Percentiles rank a stretch among this genome's conserved stretches.
Evolutionary conservation across 2,797 vertebrate species (phyloP).

Genomic region (Jordanella pulchra): DNA sequence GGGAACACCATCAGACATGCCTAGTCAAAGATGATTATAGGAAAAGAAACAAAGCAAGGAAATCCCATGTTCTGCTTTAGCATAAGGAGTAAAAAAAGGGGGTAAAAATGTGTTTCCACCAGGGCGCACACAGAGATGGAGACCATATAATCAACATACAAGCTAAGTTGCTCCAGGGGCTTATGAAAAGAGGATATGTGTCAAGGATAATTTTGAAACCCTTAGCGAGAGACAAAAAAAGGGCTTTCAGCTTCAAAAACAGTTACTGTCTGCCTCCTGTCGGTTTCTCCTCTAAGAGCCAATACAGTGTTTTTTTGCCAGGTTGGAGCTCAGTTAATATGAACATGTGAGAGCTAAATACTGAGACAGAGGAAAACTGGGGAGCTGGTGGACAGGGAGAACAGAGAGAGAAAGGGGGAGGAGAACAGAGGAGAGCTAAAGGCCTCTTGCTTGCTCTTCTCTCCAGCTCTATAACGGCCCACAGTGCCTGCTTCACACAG

Average conservation of each 20-base stretch:
- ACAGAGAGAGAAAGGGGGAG: conserved; percentile 79
- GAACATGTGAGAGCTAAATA: conserved; percentile 52
- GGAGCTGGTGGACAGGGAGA: conserved; percentile 72
- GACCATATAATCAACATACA: conserved; percentile 69
- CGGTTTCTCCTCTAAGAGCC: conserved; percentile 49
- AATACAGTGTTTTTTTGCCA: conserved; percentile 56
- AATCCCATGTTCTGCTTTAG: conserved; percentile 48
- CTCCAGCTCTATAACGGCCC: conserved; percentile 95
- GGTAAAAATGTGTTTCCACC: conserved; percentile 59
- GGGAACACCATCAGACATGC: conserved; percentile 59
- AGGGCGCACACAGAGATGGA: conserved; percentile 61
- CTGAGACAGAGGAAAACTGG: conserved; percentile 44
- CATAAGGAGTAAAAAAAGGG: conserved; percentile 31
- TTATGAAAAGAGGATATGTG: conserved; percentile 70
- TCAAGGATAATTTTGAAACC: conserved; percentile 87
- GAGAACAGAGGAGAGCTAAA: conserved; percentile 92
- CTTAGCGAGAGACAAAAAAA: conserved; percentile 92
- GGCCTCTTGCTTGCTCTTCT: conserved; percentile 91
- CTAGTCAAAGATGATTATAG: conserved; percentile 64
- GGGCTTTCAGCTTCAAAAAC: conserved; percentile 82
- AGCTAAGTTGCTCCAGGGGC: conserved; percentile 67
- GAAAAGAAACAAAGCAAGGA: conserved; percentile 51
- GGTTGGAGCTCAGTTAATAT: conserved; percentile 57
- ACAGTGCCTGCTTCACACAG: conserved; percentile 98
- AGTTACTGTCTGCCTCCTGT: conserved; percentile 62